A percentile compares a stretch with the other conserved stretches of the same genome.
phyloP scores from a whole-genome alignment of 1,140 invertebrate genomes.

The Papilio machaon region DNA sequence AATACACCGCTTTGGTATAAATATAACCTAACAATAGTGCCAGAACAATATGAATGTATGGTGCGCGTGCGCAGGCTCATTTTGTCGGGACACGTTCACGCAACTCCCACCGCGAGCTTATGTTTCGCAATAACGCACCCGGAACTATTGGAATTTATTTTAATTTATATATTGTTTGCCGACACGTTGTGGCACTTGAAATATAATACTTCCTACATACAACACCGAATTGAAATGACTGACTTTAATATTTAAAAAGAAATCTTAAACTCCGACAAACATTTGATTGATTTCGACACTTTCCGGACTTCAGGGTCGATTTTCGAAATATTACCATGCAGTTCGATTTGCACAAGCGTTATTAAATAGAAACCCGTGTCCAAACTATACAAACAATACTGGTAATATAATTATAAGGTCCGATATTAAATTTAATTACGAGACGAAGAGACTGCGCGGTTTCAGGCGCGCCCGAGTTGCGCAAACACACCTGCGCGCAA shows the following conservation, averaged over 20 bases:
- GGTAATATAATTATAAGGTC: constrained; percentile 37
- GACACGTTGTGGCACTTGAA: neutral
- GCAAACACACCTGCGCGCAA: constrained; percentile 53
- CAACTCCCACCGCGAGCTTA: constrained; percentile 50
- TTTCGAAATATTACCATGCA: neutral
- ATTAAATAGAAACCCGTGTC: constrained; percentile 28
- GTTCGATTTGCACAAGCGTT: constrained; percentile 22
- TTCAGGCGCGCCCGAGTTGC: constrained; percentile 50
- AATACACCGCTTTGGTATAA: neutral
- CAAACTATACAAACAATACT: constrained; percentile 42
- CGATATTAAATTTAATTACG: constrained; percentile 54
- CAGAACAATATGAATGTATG: constrained; percentile 14
- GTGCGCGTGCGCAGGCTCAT: constrained; percentile 43
- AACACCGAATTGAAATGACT: neutral
- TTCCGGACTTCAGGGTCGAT: neutral
- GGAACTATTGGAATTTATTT: constrained; percentile 30
- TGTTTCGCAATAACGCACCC: constrained; percentile 30
- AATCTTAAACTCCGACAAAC: neutral
- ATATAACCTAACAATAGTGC: neutral
- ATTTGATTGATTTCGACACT: neutral
- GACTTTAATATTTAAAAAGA: neutral
- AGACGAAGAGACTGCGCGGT: constrained; percentile 39
- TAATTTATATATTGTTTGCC: constrained; percentile 25
- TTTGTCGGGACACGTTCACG: constrained; percentile 44
- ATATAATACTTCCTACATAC: constrained; percentile 7